phyloP scores from a whole-genome alignment of 2,113 vertebrate genomes.

The Nothocercus julius region DNA sequence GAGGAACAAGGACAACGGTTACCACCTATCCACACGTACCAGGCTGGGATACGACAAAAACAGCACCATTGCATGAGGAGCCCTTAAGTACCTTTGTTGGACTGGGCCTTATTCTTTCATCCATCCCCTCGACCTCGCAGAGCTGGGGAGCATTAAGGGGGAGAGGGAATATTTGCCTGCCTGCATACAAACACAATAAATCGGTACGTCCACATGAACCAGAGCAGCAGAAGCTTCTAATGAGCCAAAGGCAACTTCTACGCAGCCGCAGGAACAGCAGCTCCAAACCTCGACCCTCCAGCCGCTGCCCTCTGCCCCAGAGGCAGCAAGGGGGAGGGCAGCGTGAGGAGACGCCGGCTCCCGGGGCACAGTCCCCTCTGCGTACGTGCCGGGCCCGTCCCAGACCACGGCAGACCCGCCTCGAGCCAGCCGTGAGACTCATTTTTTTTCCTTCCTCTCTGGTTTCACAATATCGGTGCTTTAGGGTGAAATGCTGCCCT shows the following conservation, averaged over 20 bases:
- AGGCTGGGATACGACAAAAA: not conserved
- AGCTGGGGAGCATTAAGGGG: not conserved
- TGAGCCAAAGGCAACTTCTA: not conserved
- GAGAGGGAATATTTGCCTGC: not conserved
- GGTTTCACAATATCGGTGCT: not conserved
- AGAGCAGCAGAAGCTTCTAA: not conserved
- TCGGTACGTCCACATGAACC: too few species aligned
- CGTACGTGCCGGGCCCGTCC: not conserved
- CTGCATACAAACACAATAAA: not conserved
- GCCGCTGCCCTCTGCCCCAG: not conserved
- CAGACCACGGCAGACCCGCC: not conserved
- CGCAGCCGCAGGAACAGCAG: not conserved
- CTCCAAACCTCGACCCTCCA: not conserved
- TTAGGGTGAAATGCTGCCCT: not conserved
- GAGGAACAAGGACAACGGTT: not conserved
- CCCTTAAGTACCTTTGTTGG: not conserved
- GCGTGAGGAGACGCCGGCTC: not conserved
- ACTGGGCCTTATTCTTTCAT: not conserved
- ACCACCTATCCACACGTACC: too few species aligned
- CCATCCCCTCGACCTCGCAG: not conserved
- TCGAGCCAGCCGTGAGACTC: rapidly evolving
- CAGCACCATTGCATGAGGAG: too few species aligned
- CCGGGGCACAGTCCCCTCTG: not conserved
- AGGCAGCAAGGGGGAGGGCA: not conserved
- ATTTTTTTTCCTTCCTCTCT: not conserved